phyloP scores from a whole-genome alignment of 2,113 vertebrate species.

The Seriola dumerili region DNA sequence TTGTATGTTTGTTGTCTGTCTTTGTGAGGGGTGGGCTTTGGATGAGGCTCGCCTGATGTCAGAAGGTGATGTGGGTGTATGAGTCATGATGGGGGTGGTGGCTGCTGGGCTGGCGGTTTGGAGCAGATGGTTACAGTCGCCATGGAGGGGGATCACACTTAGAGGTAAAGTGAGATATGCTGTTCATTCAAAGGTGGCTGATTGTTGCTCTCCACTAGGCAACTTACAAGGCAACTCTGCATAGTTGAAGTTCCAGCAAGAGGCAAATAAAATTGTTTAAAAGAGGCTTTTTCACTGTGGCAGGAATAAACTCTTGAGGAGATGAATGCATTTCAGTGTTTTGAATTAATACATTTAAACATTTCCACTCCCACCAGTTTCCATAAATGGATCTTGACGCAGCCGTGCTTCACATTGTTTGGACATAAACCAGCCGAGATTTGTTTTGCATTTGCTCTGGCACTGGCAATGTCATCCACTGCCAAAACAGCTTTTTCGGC shows the following conservation, averaged over 20 bases:
- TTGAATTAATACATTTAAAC: conserved; percentile 40
- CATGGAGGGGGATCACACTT: background rate
- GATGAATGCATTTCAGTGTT: conserved; percentile 27
- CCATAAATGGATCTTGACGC: conserved; percentile 62
- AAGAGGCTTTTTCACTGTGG: background rate
- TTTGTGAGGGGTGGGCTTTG: conserved; percentile 32
- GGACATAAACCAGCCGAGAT: conserved; percentile 40
- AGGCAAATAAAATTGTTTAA: conserved; percentile 2
- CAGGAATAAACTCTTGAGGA: background rate
- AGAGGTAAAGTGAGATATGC: conserved; percentile 24
- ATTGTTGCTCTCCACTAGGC: conserved; percentile 16
- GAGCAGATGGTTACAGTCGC: conserved; percentile 55
- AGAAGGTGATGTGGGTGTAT: conserved; percentile 50
- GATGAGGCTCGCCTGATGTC: conserved; percentile 46
- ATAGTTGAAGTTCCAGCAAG: background rate
- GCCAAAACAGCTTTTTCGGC: conserved; percentile 33
- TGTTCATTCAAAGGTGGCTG: conserved; percentile 37
- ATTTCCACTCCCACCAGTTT: conserved; percentile 56
- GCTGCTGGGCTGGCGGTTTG: conserved; percentile 7
- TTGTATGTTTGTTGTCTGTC: conserved; percentile 3
- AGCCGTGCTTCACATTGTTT: conserved; percentile 48
- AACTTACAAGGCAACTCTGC: background rate
- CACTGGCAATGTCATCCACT: background rate
- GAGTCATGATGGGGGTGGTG: conserved; percentile 50
- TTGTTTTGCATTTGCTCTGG: conserved; percentile 46